Percentiles rank a stretch among this genome's conserved stretches.
Evolutionary conservation across 1,140 invertebrate species (phyloP).

Genomic region (Conus ventricosus): DNA sequence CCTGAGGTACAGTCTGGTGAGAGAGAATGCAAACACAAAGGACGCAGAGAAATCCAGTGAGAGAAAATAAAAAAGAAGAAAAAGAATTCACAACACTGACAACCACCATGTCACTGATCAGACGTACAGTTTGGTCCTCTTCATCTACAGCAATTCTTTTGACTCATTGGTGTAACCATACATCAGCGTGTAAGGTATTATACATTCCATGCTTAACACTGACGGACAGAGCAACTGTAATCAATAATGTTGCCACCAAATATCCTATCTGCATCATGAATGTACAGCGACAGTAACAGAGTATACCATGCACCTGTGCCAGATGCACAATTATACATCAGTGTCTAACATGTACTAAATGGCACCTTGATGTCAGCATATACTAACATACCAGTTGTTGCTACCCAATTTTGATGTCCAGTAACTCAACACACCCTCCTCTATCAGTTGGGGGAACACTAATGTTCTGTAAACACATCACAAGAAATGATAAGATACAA

Average conservation of each 20-base stretch:
- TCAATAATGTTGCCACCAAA: too few relatives aligned
- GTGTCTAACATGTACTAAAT: too few relatives aligned
- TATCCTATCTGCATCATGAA: too few relatives aligned
- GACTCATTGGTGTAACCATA: neutral
- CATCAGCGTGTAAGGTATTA: neutral
- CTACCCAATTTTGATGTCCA: neutral
- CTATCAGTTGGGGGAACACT: too few relatives aligned
- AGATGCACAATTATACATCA: too few relatives aligned
- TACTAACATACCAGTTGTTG: neutral
- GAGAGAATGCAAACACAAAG: constrained; percentile 13
- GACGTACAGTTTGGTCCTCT: neutral
- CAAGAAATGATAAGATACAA: too few relatives aligned
- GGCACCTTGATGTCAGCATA: neutral
- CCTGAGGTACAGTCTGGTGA: constrained; percentile 38
- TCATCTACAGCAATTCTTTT: neutral
- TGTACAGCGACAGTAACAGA: too few relatives aligned
- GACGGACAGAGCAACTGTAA: too few relatives aligned
- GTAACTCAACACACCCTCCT: too few relatives aligned
- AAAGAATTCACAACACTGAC: constrained; percentile 5
- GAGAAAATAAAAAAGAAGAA: constrained; percentile 10
- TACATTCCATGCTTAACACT: too few relatives aligned
- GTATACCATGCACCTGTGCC: too few relatives aligned
- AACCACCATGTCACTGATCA: neutral
- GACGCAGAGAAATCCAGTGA: constrained; percentile 15
- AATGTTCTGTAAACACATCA: too few relatives aligned